Percentiles rank a stretch among this genome's conserved stretches.
Conservation (phyloP, 2,888 invertebrate species). For the Spisula solida region DNA sequence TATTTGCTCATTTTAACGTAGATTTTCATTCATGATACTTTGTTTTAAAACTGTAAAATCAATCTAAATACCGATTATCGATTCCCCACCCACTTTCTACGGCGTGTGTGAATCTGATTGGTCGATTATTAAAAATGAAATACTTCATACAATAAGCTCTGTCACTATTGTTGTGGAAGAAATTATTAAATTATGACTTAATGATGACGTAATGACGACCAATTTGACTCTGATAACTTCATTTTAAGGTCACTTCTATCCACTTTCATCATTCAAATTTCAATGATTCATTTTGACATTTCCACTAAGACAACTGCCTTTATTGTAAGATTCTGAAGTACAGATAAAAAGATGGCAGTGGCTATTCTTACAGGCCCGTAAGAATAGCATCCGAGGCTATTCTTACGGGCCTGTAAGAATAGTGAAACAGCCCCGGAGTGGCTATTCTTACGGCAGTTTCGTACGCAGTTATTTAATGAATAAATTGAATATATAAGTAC, state of each 20-base stretch:
- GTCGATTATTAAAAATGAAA: conserved; percentile 43
- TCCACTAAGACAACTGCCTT: background rate
- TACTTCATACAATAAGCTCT: background rate
- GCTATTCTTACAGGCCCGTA: too few relatives aligned
- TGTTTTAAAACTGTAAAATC: background rate
- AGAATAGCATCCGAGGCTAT: too few relatives aligned
- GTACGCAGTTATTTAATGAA: too few relatives aligned
- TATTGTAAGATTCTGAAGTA: background rate
- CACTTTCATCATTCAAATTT: too few relatives aligned
- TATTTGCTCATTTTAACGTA: background rate
- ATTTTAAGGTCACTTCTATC: background rate
- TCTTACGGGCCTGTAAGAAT: too few relatives aligned
- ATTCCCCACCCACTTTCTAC: conserved; percentile 19
- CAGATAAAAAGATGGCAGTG: background rate
- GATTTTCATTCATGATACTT: background rate
- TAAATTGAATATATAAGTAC: too few relatives aligned
- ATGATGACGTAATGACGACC: background rate
- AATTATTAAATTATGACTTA: background rate
- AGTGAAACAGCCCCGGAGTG: too few relatives aligned
- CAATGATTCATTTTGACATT: background rate
- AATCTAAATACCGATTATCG: conserved; percentile 4
- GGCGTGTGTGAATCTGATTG: conserved; percentile 73
- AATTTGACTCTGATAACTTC: too few relatives aligned
- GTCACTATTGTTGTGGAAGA: background rate
- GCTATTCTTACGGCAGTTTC: too few relatives aligned